Percentiles rank a stretch among this genome's conserved stretches.
Conservation (phyloP, 2,113 vertebrate genomes). For the Chauna torquata region DNA sequence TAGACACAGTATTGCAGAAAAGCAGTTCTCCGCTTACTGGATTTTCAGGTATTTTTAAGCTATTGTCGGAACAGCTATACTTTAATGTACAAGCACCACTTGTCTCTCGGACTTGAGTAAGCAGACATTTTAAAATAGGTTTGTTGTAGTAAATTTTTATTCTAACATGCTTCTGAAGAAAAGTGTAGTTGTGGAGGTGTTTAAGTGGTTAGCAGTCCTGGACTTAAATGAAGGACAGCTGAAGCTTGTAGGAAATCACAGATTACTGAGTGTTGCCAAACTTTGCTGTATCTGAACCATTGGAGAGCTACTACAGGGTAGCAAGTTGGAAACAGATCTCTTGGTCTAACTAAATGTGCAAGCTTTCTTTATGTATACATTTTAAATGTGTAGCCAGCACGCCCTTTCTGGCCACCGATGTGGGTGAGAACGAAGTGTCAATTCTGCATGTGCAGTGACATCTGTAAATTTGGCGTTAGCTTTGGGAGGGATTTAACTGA, state of each 20-base stretch:
- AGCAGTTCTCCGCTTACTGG: not conserved
- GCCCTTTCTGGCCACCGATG: not conserved
- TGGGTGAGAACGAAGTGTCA: not conserved
- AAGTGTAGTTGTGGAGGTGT: not conserved
- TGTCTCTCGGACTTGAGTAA: not conserved
- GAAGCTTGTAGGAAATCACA: not conserved
- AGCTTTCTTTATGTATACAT: not conserved
- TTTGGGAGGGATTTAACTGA: not conserved
- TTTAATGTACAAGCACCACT: not conserved
- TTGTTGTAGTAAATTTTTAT: slow-evolving; percentile 11
- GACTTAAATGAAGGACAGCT: not conserved
- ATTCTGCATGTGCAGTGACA: too few relatives aligned
- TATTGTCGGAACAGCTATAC: not conserved
- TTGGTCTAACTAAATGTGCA: not conserved
- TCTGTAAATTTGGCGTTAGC: not conserved
- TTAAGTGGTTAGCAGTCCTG: not conserved
- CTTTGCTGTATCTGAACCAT: fast-evolving
- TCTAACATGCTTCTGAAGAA: not conserved
- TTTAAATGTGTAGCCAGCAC: not conserved
- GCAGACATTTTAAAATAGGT: not conserved
- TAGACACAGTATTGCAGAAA: not conserved
- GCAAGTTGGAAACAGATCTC: not conserved
- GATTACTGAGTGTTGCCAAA: not conserved
- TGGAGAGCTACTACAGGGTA: not conserved
- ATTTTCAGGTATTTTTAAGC: not conserved